Base-by-base conservation (phyloP, 2,113 vertebrate species). In the Nothobranchius kuhntae region DNA sequence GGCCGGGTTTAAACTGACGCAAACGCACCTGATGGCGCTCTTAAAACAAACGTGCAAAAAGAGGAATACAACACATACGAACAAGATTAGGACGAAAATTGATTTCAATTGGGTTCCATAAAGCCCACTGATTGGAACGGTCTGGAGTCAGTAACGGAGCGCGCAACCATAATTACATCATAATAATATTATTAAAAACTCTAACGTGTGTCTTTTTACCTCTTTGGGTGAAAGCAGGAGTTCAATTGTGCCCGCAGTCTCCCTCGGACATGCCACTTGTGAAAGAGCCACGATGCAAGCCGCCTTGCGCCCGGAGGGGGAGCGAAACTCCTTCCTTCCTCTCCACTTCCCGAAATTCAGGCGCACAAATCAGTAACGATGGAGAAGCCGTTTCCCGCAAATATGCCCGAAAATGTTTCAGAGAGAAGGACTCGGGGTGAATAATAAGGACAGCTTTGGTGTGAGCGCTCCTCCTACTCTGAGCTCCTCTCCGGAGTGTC, bases 141-240 rank as follows among this genome's bases (percentile, higher is more conserved):
- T 13, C 44, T 45, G 12, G 44, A 45, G 44, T 45, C 40, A 42
- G 8, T 45, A 45, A 11, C 2, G 10, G 44, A 11, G 13, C 6
- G 44, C 38, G 38, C 38, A 12, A 4, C 44, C 44, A 45, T 4
- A 9, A 40, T 40, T 40, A 11, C 9, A 45, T 12, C 44, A 45
- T 45, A 45, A 13, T 45, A 45, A 45, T 2, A 45, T 1, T 7
- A 47, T 60, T 47, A 38, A 13, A 1, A 30, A 30, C 30, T 30
- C 30, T 3, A 4, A 30, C 30, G 30, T 30, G 30, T 13, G 14
- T 3, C 9, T 53, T 52, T 36, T 42, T 89, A 93, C 93, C 92
- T 91, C 89, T 91, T 91, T 86, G 77, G 80, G 85, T 82, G 79
- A 89, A 87, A 90, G 86, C 77, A 89, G 88, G 90, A 90, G 84